Evolutionary conservation across 2,888 invertebrate species (phyloP).

Genomic region (Germaria angustata): DNA sequence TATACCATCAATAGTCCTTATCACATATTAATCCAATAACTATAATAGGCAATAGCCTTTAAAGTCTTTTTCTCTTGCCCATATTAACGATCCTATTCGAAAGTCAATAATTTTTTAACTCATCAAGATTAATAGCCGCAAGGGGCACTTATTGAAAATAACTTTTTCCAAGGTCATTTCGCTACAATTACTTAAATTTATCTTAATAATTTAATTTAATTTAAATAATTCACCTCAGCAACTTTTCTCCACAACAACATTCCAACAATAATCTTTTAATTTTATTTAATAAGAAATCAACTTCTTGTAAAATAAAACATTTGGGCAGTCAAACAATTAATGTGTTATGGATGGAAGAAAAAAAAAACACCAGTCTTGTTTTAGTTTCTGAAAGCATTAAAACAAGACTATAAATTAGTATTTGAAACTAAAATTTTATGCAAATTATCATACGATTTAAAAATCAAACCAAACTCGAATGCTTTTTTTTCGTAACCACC

Average conservation of each 20-base stretch:
- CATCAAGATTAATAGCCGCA: too few species aligned
- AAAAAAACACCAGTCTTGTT: background rate
- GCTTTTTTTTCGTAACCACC: background rate
- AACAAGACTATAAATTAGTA: conserved; percentile 4
- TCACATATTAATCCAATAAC: too few species aligned
- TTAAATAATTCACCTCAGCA: background rate
- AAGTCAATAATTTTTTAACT: too few species aligned
- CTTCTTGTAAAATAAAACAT: background rate
- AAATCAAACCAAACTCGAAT: background rate
- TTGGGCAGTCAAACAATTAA: background rate
- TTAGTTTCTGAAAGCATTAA: background rate
- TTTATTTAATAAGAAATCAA: background rate
- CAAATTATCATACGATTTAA: conserved; percentile 1
- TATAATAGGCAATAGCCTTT: too few species aligned
- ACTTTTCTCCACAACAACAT: background rate
- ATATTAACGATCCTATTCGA: too few species aligned
- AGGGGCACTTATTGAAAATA: too few species aligned
- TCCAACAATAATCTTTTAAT: conserved; percentile 13
- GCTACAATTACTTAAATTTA: background rate
- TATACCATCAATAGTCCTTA: too few species aligned
- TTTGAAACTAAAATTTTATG: conserved; percentile 15
- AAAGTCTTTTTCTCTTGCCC: too few species aligned
- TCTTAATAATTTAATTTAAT: background rate
- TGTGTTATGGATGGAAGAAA: background rate
- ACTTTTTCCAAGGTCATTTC: background rate